Percentiles rank a stretch among this genome's conserved stretches.
phyloP scores from a whole-genome alignment of 2,888 invertebrate genomes.

The Caenorhabditis parvicauda region DNA sequence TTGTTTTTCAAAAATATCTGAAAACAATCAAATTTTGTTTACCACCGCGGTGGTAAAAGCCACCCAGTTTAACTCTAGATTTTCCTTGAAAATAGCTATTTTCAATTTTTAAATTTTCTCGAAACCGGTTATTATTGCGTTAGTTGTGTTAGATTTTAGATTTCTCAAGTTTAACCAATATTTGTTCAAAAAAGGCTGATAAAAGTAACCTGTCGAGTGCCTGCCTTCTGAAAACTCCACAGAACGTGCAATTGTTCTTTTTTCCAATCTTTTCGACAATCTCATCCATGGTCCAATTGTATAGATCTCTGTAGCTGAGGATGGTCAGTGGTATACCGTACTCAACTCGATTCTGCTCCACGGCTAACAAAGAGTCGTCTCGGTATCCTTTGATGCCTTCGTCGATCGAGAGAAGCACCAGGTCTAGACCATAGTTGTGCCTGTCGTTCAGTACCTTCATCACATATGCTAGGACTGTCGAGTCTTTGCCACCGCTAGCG shows the following conservation, averaged over 20 bases:
- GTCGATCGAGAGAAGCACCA: slow-evolving; percentile 90
- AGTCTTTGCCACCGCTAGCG: slow-evolving; percentile 71
- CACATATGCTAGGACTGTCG: slow-evolving; percentile 91
- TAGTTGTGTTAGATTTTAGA: not conserved
- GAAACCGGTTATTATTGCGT: no score
- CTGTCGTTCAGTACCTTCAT: slow-evolving; percentile 77
- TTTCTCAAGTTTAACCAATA: no score
- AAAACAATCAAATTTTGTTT: no score
- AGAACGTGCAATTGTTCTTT: slow-evolving; percentile 84
- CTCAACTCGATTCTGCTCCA: slow-evolving; percentile 87
- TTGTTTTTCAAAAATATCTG: no score
- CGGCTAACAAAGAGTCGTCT: slow-evolving; percentile 90
- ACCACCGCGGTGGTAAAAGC: no score
- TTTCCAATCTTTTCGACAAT: slow-evolving; percentile 79
- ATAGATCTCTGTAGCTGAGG: slow-evolving; percentile 85
- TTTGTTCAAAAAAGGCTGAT: no score
- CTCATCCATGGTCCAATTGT: slow-evolving; percentile 98
- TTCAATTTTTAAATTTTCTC: not conserved
- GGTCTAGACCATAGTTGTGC: slow-evolving; percentile 83
- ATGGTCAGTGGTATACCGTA: slow-evolving; percentile 91
- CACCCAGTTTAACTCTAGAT: no score
- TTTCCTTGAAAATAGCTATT: no score
- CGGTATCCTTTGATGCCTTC: slow-evolving; percentile 87
- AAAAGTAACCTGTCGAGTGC: slow-evolving; percentile 72
- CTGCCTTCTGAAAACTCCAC: slow-evolving; percentile 80